Evolutionary conservation across 1,140 invertebrate species (phyloP).

Genomic region (Lasioglossum albipes): DNA sequence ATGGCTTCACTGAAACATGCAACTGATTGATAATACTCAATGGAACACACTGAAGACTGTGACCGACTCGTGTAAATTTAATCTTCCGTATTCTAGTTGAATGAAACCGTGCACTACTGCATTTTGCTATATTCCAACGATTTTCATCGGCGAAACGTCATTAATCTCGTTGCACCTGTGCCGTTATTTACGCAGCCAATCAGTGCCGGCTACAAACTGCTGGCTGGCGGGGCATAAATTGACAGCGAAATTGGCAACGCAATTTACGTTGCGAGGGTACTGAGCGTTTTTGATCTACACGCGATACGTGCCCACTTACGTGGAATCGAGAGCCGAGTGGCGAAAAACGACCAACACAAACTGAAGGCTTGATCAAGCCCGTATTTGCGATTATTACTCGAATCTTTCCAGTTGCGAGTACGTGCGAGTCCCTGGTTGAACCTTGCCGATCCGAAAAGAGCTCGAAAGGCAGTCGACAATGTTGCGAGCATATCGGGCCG

Average conservation of each 20-base stretch:
- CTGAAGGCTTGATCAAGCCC: not conserved
- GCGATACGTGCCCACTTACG: conserved; percentile 11
- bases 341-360: not conserved
- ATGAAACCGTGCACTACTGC: no score
- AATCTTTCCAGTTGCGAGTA: not conserved
- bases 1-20: no score
- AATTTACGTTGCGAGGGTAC: conserved; percentile 18
- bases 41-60: no score
- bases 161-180: not conserved
- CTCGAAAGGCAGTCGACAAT: not conserved
- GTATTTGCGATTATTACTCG: conserved; percentile 10
- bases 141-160: not conserved
- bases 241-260: conserved; percentile 24
- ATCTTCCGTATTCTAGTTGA: no score
- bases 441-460: not conserved
- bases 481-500: not conserved
- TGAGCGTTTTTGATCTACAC: not conserved
- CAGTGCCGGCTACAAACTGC: not conserved
- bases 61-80: no score
- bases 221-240: not conserved
- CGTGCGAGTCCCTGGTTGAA: not conserved
- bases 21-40: no score
- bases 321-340: conserved; percentile 1
- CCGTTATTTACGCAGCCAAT: conserved; percentile 9
- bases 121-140: no score